Conservation (phyloP, 2,113 vertebrate species). For the Candoia aspera region DNA sequence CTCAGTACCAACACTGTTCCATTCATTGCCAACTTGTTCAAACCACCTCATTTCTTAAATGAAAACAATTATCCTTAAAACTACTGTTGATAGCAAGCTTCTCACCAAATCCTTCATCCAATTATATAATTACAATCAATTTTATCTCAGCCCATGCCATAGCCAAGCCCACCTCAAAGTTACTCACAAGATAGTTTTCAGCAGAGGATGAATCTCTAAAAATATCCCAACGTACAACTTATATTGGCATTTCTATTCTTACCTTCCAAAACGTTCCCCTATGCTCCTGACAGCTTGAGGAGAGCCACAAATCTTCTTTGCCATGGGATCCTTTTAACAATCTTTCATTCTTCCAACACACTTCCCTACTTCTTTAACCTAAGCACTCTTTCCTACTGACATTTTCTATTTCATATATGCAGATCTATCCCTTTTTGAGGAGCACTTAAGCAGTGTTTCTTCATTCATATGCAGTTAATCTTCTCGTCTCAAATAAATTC, state of each 20-base stretch:
- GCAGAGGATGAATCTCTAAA: not conserved
- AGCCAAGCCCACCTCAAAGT: not conserved
- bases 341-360: not conserved
- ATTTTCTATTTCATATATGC: not conserved
- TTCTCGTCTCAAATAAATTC: conserved; percentile 1
- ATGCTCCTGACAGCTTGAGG: not conserved
- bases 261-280: not conserved
- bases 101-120: not conserved
- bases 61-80: not conserved
- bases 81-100: not conserved
- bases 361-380: not conserved
- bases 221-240: not conserved
- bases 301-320: not conserved
- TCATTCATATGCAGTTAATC: not conserved
- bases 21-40: not conserved
- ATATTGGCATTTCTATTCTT: not conserved
- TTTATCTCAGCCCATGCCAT: not conserved
- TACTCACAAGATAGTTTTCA: not conserved
- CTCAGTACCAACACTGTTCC: not conserved
- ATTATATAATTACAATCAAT: not conserved
- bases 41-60: not conserved
- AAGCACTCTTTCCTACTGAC: not conserved
- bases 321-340: not conserved
- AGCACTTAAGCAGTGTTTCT: not conserved
- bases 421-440: not conserved